phyloP scores from a whole-genome alignment of 1,140 invertebrate species.

The Pseudachorutes palmiensis region DNA sequence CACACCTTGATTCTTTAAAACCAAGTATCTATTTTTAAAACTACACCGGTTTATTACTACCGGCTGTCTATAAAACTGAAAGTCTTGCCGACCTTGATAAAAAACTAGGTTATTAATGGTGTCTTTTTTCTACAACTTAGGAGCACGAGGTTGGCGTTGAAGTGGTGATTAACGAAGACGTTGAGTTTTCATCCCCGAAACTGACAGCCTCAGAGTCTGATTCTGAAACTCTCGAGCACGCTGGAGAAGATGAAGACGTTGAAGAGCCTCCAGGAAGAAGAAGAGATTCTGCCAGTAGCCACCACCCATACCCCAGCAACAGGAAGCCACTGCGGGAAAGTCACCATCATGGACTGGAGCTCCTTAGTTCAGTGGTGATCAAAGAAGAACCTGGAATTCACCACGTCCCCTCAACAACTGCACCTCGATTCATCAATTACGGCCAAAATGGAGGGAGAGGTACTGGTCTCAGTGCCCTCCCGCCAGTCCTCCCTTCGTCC shows the following conservation, averaged over 20 bases:
- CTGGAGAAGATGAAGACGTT: background rate
- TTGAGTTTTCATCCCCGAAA: constrained; percentile 35
- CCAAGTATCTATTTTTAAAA: too few species aligned
- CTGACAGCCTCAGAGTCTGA: constrained; percentile 9
- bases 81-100: too few species aligned
- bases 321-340: constrained; percentile 22
- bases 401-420: background rate
- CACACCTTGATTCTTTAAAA: too few species aligned
- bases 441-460: too few species aligned
- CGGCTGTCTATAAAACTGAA: too few species aligned
- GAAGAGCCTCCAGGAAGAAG: too few species aligned
- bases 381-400: background rate
- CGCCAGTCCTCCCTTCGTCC: constrained; percentile 1
- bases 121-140: too few species aligned
- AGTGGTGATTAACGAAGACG: constrained; percentile 28
- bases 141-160: constrained; percentile 28
- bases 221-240: background rate
- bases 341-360: background rate
- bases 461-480: too few species aligned
- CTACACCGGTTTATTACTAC: too few species aligned
- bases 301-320: constrained; percentile 11
- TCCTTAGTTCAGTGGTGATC: background rate
- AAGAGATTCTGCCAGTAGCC: background rate
- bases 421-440: too few species aligned
- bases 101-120: too few species aligned